Conservation (phyloP, 2,797 vertebrate genomes). For the Characodon lateralis region DNA sequence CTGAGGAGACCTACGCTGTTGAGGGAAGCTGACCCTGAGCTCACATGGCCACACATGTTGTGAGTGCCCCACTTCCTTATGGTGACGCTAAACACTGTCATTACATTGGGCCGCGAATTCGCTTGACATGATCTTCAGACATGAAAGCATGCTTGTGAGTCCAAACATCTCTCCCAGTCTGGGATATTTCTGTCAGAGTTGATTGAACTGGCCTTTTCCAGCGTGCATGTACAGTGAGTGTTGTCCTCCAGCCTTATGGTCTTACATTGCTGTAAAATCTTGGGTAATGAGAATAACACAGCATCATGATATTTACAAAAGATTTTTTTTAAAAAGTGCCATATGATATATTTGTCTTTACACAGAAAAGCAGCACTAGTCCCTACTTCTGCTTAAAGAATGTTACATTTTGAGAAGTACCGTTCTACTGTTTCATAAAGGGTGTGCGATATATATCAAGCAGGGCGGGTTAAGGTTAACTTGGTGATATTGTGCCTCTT, state of each 20-base stretch:
- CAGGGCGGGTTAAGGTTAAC: neutral
- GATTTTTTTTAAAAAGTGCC: too few species aligned
- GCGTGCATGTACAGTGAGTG: neutral
- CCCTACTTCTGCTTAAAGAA: neutral
- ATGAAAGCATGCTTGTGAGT: slow-evolving; percentile 73
- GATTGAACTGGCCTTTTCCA: slow-evolving; percentile 15
- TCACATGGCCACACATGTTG: slow-evolving; percentile 82
- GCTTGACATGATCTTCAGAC: slow-evolving; percentile 83
- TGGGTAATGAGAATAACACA: neutral
- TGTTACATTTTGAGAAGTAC: neutral
- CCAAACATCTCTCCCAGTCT: slow-evolving; percentile 76
- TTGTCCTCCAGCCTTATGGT: slow-evolving; percentile 12
- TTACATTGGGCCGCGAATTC: slow-evolving; percentile 81
- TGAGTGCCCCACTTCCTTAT: slow-evolving; percentile 73
- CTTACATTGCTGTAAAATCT: neutral
- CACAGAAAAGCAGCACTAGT: neutral
- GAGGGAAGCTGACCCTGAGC: slow-evolving; percentile 76
- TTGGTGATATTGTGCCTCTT: neutral
- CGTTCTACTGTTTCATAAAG: neutral
- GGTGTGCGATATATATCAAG: neutral
- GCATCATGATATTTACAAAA: neutral
- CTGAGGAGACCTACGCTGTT: slow-evolving; percentile 59
- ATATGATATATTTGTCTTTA: neutral
- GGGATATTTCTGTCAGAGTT: slow-evolving; percentile 69
- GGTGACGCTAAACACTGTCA: slow-evolving; percentile 78